Base-by-base conservation (phyloP, 2,113 vertebrate species). In the Emydura subglobosa region DNA sequence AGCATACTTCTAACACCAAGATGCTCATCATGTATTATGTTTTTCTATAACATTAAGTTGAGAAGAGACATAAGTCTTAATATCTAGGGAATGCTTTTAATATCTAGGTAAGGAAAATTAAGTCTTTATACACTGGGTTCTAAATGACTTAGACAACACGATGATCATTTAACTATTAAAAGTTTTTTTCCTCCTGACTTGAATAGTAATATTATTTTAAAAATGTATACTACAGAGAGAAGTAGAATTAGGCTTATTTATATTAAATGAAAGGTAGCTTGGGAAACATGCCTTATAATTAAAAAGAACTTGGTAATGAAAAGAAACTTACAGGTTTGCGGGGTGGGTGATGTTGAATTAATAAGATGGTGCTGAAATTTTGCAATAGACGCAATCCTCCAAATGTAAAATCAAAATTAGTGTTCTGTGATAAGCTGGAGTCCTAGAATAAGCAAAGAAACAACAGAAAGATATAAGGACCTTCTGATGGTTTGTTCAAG, bases 221-320 rank as follows among this genome's bases (percentile, higher is more conserved):
- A 50, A 10, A 87, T 82, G 13, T 85, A 44, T 88, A 4, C 78
- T 86, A 93, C 53, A 94, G 57, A 54, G 13, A 81, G 0, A 0
- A 10, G 19, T 95, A 80, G 76, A 90, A 92, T 91, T 57, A 82
- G 86, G 29, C 10, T 57, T 91, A 87, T 94, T 95, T 89, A 79
- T 57, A 92, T 95, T 50, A 83, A 95, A 95, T 65, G 2, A 94
- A 93, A 94, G 80, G 51, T 74, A 93, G 78, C 68, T 34, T 87
- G 79, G 57, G 49, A 94, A 95, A 16, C 49, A 87, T 86, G 65
- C 24, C n/a, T 92, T 82, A 93, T 91, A 94, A 96, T 95, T 87
- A 92, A 97, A 95, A 89, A 89, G 59, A 93, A 47, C 85, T 96
- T 90, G 79, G 79, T 95, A 97, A 86, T 89, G 61, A 94, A 91